A percentile compares a stretch with the other conserved stretches of the same genome.
phyloP scores from a whole-genome alignment of 2,797 vertebrate genomes.

The Anas georgica region DNA sequence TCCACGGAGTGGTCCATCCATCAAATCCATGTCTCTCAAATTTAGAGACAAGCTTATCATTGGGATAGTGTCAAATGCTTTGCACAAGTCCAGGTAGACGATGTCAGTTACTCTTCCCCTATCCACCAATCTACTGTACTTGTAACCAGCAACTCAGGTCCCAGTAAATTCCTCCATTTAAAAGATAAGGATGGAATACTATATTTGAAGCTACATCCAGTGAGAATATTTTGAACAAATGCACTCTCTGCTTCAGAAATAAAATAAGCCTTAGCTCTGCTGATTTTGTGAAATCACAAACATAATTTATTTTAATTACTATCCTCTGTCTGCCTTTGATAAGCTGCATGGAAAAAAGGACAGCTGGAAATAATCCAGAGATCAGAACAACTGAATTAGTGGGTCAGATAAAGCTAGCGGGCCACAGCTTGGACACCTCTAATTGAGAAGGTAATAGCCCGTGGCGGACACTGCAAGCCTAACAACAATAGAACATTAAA shows the following conservation, averaged over 20 bases:
- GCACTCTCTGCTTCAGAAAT: not conserved
- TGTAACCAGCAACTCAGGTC: not conserved
- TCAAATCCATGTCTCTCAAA: no score
- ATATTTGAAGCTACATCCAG: not conserved
- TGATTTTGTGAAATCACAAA: not conserved
- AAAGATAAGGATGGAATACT: not conserved
- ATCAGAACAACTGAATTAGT: not conserved
- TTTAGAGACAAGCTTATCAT: no score
- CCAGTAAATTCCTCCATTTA: not conserved
- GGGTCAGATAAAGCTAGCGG: not conserved
- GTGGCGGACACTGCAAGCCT: not conserved
- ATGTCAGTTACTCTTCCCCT: no score
- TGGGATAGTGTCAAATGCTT: no score
- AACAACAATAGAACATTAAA: not conserved
- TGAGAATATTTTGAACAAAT: not conserved
- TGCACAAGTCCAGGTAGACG: no score
- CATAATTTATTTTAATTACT: not conserved
- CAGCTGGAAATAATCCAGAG: not conserved
- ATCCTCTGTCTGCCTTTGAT: not conserved
- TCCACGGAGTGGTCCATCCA: no score
- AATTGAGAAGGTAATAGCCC: not conserved
- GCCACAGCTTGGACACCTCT: not conserved
- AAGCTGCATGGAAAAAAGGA: not conserved
- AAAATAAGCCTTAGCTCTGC: not conserved
- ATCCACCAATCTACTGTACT: not conserved